Conservation (phyloP, 2,797 vertebrate species). For the Pterois miles region DNA sequence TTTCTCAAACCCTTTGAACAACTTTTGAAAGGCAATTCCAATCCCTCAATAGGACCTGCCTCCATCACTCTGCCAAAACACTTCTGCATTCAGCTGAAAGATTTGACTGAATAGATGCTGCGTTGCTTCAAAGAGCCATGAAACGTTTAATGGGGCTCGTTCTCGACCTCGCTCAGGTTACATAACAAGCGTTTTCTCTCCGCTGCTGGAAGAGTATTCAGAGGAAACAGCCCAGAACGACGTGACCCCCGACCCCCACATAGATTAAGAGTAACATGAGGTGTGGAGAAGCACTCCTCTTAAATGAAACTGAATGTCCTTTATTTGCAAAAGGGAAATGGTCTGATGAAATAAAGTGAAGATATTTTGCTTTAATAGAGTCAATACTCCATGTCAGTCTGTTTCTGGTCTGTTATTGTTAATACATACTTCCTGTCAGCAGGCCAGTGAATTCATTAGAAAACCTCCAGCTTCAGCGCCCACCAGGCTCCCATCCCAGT, state of each 20-base stretch:
- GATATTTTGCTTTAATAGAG: constrained; percentile 18
- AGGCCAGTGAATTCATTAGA: background rate
- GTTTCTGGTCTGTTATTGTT: background rate
- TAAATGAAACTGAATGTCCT: constrained; percentile 13
- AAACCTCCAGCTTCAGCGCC: background rate
- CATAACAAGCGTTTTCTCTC: constrained; percentile 16
- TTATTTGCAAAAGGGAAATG: background rate
- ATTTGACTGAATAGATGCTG: constrained; percentile 23
- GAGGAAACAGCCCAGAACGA: background rate
- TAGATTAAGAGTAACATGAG: background rate
- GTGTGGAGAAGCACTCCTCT: background rate
- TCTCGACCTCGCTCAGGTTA: constrained; percentile 12
- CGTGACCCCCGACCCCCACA: constrained; percentile 17
- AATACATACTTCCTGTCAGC: background rate
- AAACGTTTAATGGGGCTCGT: constrained; percentile 38
- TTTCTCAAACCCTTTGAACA: constrained; percentile 35
- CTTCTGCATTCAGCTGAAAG: constrained; percentile 29
- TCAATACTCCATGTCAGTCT: background rate
- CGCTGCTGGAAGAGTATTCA: background rate
- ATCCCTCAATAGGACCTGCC: background rate
- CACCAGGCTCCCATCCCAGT: background rate
- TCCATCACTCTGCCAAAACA: constrained; percentile 27
- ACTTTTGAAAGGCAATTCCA: constrained; percentile 40
- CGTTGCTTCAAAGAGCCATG: constrained; percentile 24
- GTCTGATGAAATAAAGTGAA: background rate